These are phyloP conservation scores for Strix occidentalis DNA, from an alignment of 2,797 vertebrate genomes.

Conservation along the genomic window DNA sequence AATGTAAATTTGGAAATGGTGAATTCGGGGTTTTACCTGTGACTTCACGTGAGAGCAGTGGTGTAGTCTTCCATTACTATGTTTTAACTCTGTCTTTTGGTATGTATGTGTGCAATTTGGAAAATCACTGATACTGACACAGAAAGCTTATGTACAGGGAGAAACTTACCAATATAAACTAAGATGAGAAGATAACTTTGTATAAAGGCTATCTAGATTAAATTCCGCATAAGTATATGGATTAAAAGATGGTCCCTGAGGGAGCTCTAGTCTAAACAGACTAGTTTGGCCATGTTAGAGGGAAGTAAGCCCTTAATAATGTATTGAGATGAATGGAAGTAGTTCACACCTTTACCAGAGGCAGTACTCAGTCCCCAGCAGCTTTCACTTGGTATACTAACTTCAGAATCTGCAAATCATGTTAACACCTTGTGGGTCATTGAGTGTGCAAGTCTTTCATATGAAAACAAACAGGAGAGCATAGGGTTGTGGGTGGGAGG, in stretches of 20 bases:
- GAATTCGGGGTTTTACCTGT: not conserved
- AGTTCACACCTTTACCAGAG: constrained; percentile 5
- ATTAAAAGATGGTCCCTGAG: not conserved
- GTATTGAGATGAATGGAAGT: not conserved
- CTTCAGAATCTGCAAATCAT: not conserved
- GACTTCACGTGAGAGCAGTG: not conserved
- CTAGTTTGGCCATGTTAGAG: not conserved
- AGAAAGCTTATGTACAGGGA: not conserved
- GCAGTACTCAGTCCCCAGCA: not conserved
- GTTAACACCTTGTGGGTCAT: not conserved
- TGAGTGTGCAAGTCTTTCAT: not conserved
- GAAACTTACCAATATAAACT: not conserved
- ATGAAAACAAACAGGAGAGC: not conserved
- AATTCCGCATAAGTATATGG: not conserved
- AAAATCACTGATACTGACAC: not conserved
- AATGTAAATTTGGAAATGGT: not conserved
- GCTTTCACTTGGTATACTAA: not conserved
- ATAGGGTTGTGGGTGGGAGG: not conserved
- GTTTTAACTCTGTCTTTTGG: not conserved
- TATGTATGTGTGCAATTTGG: not conserved
- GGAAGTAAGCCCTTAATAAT: not conserved
- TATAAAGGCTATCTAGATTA: not conserved
- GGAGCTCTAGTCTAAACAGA: not conserved
- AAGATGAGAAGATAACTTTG: not conserved
- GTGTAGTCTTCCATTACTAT: not conserved